A percentile compares a stretch with the other conserved stretches of the same genome.
Conservation (phyloP, 30 jellyfish, hydroid and myxozoan species). For the Aurelia aurita complex sp. Pacific region DNA sequence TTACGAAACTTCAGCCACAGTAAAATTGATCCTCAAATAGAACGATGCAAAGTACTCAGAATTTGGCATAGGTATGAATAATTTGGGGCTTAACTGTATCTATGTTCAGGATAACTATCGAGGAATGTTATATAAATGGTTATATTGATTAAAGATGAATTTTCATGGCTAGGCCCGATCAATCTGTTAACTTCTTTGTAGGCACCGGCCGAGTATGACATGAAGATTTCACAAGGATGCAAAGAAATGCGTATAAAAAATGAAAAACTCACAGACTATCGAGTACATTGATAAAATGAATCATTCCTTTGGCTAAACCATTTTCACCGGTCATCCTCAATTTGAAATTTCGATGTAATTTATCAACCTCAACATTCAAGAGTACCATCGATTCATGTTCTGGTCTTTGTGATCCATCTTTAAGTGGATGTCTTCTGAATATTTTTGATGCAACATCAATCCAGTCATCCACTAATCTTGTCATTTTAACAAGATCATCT, state of each 20-base stretch:
- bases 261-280: constrained; percentile 71
- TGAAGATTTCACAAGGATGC: neutral
- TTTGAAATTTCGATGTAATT: constrained; percentile 66
- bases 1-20: no score
- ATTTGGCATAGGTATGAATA: no score
- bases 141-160: neutral
- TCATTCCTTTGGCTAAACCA: constrained; percentile 83
- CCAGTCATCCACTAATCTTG: constrained; percentile 72
- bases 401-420: constrained; percentile 24
- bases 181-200: no score
- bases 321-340: constrained; percentile 97
- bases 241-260: neutral
- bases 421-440: constrained; percentile 66
- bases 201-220: neutral
- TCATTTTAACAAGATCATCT: constrained; percentile 81
- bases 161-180: no score
- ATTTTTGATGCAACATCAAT: constrained; percentile 66
- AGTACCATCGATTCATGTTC: constrained; percentile 79
- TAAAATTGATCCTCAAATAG: no score
- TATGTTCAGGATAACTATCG: no score
- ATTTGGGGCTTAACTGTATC: no score
- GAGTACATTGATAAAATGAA: constrained; percentile 70
- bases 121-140: no score
- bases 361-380: constrained; percentile 72
- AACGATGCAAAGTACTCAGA: no score